Conservation (phyloP, 2,113 vertebrate genomes). For the Equus quagga region DNA sequence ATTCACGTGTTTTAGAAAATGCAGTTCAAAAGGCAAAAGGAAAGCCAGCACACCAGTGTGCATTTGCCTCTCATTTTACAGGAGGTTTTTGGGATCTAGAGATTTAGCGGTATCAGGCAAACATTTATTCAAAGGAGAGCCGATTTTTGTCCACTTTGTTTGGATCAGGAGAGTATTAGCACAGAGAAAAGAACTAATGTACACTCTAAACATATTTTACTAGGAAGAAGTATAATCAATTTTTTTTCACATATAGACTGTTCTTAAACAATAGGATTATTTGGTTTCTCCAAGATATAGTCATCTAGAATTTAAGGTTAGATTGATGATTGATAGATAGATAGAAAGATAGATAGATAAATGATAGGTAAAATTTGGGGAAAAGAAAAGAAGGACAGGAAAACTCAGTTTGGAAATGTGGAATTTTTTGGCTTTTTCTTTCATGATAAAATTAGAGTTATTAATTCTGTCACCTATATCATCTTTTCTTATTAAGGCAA, state of each 20-base stretch:
- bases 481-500: background rate
- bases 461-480: background rate
- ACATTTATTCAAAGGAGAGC: slow-evolving; percentile 69
- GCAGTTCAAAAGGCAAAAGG: slow-evolving; percentile 71
- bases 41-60: background rate
- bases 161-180: slow-evolving; percentile 19
- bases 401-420: background rate
- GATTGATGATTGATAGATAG: background rate
- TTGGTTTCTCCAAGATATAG: background rate
- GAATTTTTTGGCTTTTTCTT: background rate
- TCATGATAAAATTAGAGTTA: background rate
- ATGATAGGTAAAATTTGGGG: background rate
- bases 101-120: slow-evolving; percentile 75
- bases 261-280: slow-evolving; percentile 19
- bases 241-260: background rate
- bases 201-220: slow-evolving; percentile 35
- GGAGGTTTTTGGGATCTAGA: slow-evolving; percentile 71
- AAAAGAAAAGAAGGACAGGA: background rate
- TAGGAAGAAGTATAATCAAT: background rate
- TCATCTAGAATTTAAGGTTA: background rate
- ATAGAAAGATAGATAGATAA: background rate
- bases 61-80: slow-evolving; percentile 72
- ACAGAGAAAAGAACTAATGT: slow-evolving; percentile 41
- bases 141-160: slow-evolving; percentile 66
- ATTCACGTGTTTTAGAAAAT: slow-evolving; percentile 79